These are phyloP conservation scores for Brachyrhaphis roseni DNA, from an alignment of 2,797 vertebrate species.

Conservation along the genomic window DNA sequence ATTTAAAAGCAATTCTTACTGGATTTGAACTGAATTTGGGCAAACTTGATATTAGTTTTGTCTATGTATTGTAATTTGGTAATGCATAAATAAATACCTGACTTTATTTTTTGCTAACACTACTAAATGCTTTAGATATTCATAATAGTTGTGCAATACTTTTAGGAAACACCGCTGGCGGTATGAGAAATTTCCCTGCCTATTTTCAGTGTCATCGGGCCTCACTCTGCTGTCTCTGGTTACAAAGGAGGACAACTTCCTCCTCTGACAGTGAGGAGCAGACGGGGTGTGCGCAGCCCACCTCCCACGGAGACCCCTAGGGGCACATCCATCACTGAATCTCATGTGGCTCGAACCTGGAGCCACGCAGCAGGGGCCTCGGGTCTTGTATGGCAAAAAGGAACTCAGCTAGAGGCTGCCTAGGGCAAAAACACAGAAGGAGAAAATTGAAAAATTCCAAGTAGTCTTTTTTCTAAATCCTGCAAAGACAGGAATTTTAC, in stretches of 20 bases:
- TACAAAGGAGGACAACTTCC: slow-evolving; percentile 39
- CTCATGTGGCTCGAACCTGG: slow-evolving; percentile 55
- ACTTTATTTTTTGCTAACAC: not conserved
- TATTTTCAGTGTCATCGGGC: slow-evolving; percentile 19
- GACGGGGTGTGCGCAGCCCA: slow-evolving; percentile 40
- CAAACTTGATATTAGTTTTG: not conserved
- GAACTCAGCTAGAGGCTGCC: slow-evolving; percentile 35
- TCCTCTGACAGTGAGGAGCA: slow-evolving; percentile 32
- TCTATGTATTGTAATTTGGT: not conserved
- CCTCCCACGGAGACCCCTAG: slow-evolving; percentile 62
- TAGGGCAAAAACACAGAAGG: slow-evolving; percentile 12
- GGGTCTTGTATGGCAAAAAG: slow-evolving; percentile 38
- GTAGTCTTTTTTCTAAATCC: slow-evolving; percentile 15
- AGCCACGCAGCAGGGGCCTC: slow-evolving; percentile 34
- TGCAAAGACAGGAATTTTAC: slow-evolving; percentile 9
- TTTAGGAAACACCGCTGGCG: not conserved
- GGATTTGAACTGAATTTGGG: not conserved
- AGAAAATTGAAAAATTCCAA: slow-evolving; percentile 9
- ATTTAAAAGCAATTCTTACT: not conserved
- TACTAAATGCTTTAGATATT: not conserved
- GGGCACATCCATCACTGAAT: slow-evolving; percentile 69
- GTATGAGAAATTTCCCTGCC: slow-evolving; percentile 7
- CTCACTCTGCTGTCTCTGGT: slow-evolving; percentile 34
- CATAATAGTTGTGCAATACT: not conserved
- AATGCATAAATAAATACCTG: not conserved